Conservation (phyloP, 2,888 invertebrate genomes). For the Leptogaster cylindrica region DNA sequence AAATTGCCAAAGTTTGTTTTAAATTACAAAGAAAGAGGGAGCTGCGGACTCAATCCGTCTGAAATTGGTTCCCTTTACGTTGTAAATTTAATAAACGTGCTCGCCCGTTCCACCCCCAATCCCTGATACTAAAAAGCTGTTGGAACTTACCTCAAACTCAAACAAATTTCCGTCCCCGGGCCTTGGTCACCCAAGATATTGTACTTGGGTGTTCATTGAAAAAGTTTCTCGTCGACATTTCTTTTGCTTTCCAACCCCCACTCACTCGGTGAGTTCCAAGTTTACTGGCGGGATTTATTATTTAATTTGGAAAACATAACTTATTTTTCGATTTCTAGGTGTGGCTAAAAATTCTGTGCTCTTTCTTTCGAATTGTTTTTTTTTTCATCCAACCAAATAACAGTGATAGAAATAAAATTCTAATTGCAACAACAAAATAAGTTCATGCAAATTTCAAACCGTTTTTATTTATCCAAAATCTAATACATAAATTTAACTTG, state of each 20-base stretch:
- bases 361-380: too few species aligned
- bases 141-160: neutral
- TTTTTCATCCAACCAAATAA: too few species aligned
- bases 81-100: conserved; percentile 35
- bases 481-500: too few species aligned
- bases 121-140: neutral
- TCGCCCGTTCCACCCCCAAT: neutral
- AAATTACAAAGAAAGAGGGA: conserved; percentile 23
- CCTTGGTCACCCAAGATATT: conserved; percentile 21
- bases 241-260: neutral
- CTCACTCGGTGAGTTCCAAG: neutral
- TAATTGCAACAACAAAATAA: too few species aligned
- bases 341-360: too few species aligned
- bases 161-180: neutral
- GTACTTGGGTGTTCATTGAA: conserved; percentile 36
- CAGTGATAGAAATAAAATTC: too few species aligned
- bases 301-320: conserved; percentile 16
- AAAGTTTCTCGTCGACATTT: conserved; percentile 32
- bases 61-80: conserved; percentile 31
- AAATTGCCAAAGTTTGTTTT: conserved; percentile 38
- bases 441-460: too few species aligned
- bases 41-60: conserved; percentile 32
- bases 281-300: conserved; percentile 25
- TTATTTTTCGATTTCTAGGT: neutral
- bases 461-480: too few species aligned